phyloP scores from a whole-genome alignment of 2,797 vertebrate species.

The Spinus olivaceus region DNA sequence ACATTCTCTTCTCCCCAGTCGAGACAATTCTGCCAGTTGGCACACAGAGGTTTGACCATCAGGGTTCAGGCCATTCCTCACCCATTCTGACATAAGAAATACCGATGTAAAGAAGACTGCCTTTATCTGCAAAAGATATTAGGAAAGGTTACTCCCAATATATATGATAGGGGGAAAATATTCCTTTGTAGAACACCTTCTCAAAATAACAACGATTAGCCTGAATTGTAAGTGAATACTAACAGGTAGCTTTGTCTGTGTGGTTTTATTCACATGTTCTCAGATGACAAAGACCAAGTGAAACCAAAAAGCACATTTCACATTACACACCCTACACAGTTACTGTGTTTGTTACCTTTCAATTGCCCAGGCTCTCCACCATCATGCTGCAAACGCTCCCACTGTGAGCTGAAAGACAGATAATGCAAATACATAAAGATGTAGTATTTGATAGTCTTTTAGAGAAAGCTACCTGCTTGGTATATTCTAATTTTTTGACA shows the following conservation, averaged over 20 bases:
- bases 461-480: background rate
- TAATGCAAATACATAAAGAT: background rate
- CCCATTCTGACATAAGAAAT: background rate
- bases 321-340: background rate
- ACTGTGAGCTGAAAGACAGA: conserved; percentile 83
- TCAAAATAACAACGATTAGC: background rate
- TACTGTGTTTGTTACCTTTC: conserved; percentile 80
- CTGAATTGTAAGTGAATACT: background rate
- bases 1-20: background rate
- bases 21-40: background rate
- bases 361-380: conserved; percentile 80
- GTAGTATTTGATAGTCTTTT: background rate
- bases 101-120: background rate
- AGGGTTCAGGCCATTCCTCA: background rate
- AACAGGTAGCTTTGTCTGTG: background rate
- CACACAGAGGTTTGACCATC: background rate
- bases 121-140: background rate
- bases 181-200: background rate
- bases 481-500: background rate
- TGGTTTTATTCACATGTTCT: background rate
- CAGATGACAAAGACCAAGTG: background rate
- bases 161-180: background rate
- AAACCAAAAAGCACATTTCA: background rate
- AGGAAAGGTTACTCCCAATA: background rate
- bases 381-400: conserved; percentile 87